Evolutionary conservation across 2,113 vertebrate genomes (phyloP), one percentile per base, ranked within the genome.

Genomic region (Sinosuthora webbiana): DNA sequence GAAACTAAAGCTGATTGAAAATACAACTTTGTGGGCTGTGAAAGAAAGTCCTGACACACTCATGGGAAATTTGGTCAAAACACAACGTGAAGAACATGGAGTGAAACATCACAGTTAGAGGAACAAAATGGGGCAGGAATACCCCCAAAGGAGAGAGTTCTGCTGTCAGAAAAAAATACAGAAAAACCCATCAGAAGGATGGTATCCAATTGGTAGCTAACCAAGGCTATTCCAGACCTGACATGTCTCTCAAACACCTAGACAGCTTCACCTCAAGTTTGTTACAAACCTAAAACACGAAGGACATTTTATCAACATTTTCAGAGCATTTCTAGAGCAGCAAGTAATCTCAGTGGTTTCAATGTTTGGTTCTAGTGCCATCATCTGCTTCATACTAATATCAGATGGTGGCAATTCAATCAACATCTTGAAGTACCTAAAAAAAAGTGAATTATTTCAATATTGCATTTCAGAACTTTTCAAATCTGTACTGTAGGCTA

Each of bases 251-350:
- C 28, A 33, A 49, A 19, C 31, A 45, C 41, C 30, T 7, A 47
- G 52, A 37, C 16, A 33, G 15, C 77, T 56, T 74, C 53, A 91
- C 71, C 76, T 95, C 31, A 10, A 44, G 37, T 27, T 93, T 93
- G n/a, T 86, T 74, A 95, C 88, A 96, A 63, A 80, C 15, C 19
- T 77, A 25, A 14, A 95, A 42, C 9, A 39, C 10, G 31, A 39
- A 94, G 49, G 35, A 69, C 77, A 63, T 95, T 97, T 77, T 52
- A 80, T 77, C 94, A 62, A 86, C 47, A 28, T 95, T 93, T 83
- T 87, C 87, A 59, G 23, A 37, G 35, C 62, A 60, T 87, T 97
- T 73, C 95, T 87, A 7, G 39, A 81, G 47, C 88, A 94, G 35
- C 83, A 95, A 8, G 63, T 75, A 25, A 67, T 62, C 25, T 89